These are phyloP conservation scores for Hipparchia sbordonii DNA, from an alignment of 2,888 invertebrate species.

Conservation along the genomic window DNA sequence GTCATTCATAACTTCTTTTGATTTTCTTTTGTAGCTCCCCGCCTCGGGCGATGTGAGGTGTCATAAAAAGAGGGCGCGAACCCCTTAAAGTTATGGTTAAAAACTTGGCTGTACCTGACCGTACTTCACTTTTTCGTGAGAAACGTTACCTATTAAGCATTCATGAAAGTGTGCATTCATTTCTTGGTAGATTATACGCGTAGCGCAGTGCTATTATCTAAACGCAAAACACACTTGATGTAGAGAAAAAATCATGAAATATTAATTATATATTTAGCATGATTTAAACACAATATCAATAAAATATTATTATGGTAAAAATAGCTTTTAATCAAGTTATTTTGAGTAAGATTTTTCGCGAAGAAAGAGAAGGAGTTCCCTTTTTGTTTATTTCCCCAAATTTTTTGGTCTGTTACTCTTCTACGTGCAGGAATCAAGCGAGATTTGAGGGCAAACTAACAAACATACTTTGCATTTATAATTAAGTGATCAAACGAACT, in stretches of 20 bases:
- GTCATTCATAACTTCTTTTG: constrained; percentile 48
- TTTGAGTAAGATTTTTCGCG: too few species aligned
- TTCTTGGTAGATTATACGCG: constrained; percentile 6
- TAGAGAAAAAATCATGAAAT: neutral
- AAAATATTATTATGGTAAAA: too few species aligned
- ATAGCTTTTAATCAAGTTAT: too few species aligned
- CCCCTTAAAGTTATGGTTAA: constrained; percentile 38
- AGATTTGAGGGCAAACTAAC: too few species aligned
- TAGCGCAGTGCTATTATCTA: neutral
- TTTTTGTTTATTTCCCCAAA: too few species aligned
- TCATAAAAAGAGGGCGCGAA: constrained; percentile 42
- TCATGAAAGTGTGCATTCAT: constrained; percentile 21
- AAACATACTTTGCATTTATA: too few species aligned
- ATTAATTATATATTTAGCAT: neutral
- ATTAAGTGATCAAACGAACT: too few species aligned
- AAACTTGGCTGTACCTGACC: constrained; percentile 38
- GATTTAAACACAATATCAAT: too few species aligned
- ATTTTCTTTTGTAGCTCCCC: constrained; percentile 45
- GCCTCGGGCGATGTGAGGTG: constrained; percentile 42
- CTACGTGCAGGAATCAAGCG: too few species aligned
- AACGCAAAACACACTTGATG: neutral
- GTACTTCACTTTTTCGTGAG: constrained; percentile 31
- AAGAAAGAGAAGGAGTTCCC: too few species aligned
- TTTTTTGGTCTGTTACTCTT: too few species aligned
- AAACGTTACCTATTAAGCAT: constrained; percentile 25